phyloP scores from a whole-genome alignment of 2,888 invertebrate species.

The Limnephilus rhombicus region DNA sequence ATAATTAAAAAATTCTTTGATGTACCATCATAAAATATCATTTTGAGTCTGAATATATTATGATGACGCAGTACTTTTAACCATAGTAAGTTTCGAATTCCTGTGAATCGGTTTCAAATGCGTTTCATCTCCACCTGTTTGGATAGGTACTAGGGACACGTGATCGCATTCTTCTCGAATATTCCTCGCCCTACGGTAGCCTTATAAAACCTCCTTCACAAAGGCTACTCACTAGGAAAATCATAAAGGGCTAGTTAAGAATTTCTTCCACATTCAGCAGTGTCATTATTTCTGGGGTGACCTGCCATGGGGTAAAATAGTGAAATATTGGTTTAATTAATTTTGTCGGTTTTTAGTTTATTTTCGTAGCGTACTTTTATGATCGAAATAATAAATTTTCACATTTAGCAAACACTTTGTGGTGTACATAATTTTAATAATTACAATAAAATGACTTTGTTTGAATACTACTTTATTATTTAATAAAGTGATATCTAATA shows the following conservation, averaged over 20 bases:
- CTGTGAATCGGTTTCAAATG: slow-evolving; percentile 49
- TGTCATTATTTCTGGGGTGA: slow-evolving; percentile 50
- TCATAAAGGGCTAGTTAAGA: slow-evolving; percentile 60
- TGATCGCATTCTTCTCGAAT: slow-evolving; percentile 50
- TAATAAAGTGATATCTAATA: no score
- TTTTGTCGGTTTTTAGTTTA: not conserved
- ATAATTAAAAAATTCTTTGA: not conserved
- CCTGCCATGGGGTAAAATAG: slow-evolving; percentile 2
- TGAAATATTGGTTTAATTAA: not conserved
- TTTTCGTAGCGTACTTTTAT: no score
- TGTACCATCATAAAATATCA: slow-evolving; percentile 9
- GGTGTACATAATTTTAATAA: no score
- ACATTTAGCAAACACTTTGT: no score
- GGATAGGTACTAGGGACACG: slow-evolving; percentile 25
- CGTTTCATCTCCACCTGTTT: slow-evolving; percentile 5
- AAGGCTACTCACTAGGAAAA: slow-evolving; percentile 63
- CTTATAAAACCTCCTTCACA: slow-evolving; percentile 52
- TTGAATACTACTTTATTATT: no score
- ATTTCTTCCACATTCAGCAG: slow-evolving; percentile 48
- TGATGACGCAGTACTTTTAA: slow-evolving; percentile 53
- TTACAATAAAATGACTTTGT: no score
- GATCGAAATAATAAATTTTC: no score
- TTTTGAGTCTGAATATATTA: slow-evolving; percentile 39
- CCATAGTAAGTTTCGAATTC: slow-evolving; percentile 46
- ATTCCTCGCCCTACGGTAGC: slow-evolving; percentile 36